These are phyloP conservation scores for Ameiurus melas DNA, from an alignment of 2,113 vertebrate species.

Conservation along the genomic window DNA sequence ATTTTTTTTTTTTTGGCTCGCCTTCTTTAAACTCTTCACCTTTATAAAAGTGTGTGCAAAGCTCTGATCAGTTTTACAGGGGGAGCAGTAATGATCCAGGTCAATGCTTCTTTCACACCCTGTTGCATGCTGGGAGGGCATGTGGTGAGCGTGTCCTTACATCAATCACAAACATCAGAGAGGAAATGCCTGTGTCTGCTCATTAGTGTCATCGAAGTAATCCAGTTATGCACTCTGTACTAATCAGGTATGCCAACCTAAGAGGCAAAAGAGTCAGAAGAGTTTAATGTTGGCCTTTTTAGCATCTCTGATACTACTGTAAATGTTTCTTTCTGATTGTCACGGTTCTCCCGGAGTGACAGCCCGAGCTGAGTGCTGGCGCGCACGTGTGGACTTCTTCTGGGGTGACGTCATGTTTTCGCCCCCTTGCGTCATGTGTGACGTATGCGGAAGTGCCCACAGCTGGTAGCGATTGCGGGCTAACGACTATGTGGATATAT, in stretches of 20 bases:
- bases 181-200: conserved; percentile 54
- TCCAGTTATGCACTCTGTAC: conserved; percentile 33
- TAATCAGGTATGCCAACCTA: conserved; percentile 35
- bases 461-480: too few species aligned
- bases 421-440: too few species aligned
- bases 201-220: conserved; percentile 40
- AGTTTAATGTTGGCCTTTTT: not conserved
- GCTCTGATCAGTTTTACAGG: conserved; percentile 24
- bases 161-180: conserved; percentile 66
- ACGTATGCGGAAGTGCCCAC: too few species aligned
- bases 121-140: conserved; percentile 58
- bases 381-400: too few species aligned
- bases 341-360: too few species aligned
- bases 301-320: not conserved
- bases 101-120: conserved; percentile 53
- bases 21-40: conserved; percentile 20
- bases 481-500: too few species aligned
- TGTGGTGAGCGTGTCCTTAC: conserved; percentile 59
- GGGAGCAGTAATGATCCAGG: conserved; percentile 40
- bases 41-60: conserved; percentile 9
- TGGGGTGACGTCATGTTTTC: too few species aligned
- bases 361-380: too few species aligned
- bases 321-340: not conserved
- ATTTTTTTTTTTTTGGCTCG: not conserved
- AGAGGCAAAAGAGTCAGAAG: not conserved